A percentile compares a stretch with the other conserved stretches of the same genome.
These are phyloP conservation scores for Anoura caudifer DNA, from an alignment of 2,113 vertebrate species.

Conservation along the genomic window DNA sequence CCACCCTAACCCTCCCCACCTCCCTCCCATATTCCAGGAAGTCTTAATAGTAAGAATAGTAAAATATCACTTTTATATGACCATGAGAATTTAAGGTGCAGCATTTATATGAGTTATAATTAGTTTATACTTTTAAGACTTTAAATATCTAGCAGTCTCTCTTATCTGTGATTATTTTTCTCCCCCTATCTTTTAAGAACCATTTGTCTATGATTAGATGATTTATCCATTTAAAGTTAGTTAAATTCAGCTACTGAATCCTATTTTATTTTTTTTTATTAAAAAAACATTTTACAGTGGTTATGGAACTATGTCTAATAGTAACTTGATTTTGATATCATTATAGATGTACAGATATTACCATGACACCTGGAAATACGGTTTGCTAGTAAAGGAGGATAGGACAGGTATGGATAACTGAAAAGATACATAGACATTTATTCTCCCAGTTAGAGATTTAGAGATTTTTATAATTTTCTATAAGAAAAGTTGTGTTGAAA, in stretches of 20 bases:
- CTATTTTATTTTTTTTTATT: not conserved
- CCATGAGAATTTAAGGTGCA: slow-evolving; percentile 28
- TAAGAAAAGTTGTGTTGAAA: slow-evolving; percentile 23
- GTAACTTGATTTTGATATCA: slow-evolving; percentile 22
- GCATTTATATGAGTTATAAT: slow-evolving; percentile 49
- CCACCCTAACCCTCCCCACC: too few species aligned
- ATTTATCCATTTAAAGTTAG: slow-evolving; percentile 61
- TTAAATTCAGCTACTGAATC: slow-evolving; percentile 47
- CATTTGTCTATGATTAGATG: slow-evolving; percentile 35
- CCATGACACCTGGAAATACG: slow-evolving; percentile 4
- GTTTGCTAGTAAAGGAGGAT: not conserved
- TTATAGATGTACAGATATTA: not conserved
- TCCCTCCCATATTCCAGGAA: too few species aligned
- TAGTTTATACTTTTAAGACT: slow-evolving; percentile 49
- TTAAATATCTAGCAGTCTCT: slow-evolving; percentile 50
- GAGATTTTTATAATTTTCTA: slow-evolving; percentile 25
- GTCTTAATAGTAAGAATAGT: not conserved
- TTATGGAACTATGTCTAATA: slow-evolving; percentile 38
- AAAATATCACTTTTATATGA: slow-evolving; percentile 33
- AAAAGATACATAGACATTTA: slow-evolving; percentile 36
- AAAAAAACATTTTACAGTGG: not conserved
- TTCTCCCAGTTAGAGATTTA: slow-evolving; percentile 35
- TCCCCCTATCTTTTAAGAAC: slow-evolving; percentile 14
- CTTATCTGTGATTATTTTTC: slow-evolving; percentile 64
- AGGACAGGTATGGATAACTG: not conserved